phyloP scores from a whole-genome alignment of 2,888 invertebrate genomes.

The Ormyrus thymus region DNA sequence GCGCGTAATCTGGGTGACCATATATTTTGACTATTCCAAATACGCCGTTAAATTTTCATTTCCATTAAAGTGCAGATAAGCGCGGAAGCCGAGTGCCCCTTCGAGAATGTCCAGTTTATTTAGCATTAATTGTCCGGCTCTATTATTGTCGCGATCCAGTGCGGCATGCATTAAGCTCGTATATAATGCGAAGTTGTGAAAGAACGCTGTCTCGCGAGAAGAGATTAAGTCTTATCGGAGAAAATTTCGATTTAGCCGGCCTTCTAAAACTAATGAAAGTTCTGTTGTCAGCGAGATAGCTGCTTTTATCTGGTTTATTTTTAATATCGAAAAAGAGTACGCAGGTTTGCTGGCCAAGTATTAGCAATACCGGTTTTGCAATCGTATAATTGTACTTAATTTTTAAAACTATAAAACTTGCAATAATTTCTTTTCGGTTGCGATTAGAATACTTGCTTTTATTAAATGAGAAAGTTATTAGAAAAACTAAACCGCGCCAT shows the following conservation, averaged over 20 bases:
- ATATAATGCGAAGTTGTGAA: constrained; percentile 22
- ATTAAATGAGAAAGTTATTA: not conserved
- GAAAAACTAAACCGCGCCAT: not conserved
- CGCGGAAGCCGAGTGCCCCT: not conserved
- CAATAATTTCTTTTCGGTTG: no score
- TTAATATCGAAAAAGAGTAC: constrained; percentile 9
- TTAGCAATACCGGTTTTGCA: constrained; percentile 13
- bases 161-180: no score
- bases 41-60: constrained; percentile 7
- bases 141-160: not conserved
- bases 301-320: not conserved
- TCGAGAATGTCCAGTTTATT: not conserved
- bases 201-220: constrained; percentile 5
- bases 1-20: no score
- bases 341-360: not conserved
- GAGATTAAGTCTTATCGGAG: constrained; percentile 15
- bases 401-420: no score
- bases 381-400: not conserved
- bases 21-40: not conserved
- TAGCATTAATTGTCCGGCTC: not conserved
- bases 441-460: no score
- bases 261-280: constrained; percentile 33
- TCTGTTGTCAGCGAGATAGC: constrained; percentile 12
- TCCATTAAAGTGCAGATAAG: constrained; percentile 15
- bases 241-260: constrained; percentile 13